Evolutionary conservation across 2,797 vertebrate species (phyloP).

Genomic region (Muscicapa comitata): DNA sequence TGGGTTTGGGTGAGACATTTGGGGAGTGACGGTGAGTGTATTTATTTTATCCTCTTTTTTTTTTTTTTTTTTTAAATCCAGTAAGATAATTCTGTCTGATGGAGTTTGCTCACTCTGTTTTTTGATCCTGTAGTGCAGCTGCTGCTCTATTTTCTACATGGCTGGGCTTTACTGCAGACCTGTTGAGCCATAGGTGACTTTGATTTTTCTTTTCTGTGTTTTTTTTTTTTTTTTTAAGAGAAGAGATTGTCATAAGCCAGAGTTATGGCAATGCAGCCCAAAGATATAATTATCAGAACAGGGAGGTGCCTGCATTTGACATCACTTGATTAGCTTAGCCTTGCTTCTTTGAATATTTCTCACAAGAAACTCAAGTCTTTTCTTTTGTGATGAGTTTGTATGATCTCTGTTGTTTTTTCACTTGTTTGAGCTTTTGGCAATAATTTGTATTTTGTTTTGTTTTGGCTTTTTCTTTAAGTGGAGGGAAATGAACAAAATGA

Average conservation of each 20-base stretch:
- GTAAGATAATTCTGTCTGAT: constrained; percentile 71
- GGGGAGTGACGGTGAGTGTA: not conserved
- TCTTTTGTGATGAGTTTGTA: not conserved
- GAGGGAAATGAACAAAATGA: not conserved
- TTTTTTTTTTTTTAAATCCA: not conserved
- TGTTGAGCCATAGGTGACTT: constrained; percentile 79
- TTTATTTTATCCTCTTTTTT: not conserved
- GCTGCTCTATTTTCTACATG: constrained; percentile 89
- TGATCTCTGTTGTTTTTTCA: not conserved
- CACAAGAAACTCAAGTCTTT: not conserved
- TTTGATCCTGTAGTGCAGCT: constrained; percentile 78
- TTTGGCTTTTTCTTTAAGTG: not conserved
- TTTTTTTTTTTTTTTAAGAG: not conserved
- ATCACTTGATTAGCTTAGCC: not conserved
- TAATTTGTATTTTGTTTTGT: not conserved
- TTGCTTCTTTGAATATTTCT: not conserved
- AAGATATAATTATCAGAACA: constrained; percentile 18
- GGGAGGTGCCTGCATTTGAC: not conserved
- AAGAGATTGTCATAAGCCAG: constrained; percentile 52
- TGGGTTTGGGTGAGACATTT: not conserved
- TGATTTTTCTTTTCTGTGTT: constrained; percentile 79
- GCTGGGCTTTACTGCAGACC: constrained; percentile 83
- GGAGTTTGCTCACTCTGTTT: constrained; percentile 67
- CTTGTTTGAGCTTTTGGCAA: not conserved
- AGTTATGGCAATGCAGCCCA: constrained; percentile 21